A percentile compares a stretch with the other conserved stretches of the same genome.
These are phyloP conservation scores for Heteronetta atricapilla DNA, from an alignment of 2,113 vertebrate genomes.

Conservation along the genomic window DNA sequence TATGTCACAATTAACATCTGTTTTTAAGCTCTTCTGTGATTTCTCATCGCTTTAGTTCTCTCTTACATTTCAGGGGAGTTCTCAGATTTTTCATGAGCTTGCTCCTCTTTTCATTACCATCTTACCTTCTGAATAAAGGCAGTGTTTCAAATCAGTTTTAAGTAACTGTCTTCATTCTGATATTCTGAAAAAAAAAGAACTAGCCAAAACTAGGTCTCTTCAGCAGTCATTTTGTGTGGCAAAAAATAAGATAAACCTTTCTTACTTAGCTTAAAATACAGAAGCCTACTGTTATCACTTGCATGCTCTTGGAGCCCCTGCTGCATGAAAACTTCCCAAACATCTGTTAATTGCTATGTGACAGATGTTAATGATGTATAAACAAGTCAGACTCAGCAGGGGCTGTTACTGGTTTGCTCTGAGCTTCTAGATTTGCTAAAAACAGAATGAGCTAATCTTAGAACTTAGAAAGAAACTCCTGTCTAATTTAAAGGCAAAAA, in stretches of 20 bases:
- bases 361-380: slow-evolving; percentile 59
- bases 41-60: neutral
- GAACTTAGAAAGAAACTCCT: slow-evolving; percentile 21
- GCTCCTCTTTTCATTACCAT: neutral
- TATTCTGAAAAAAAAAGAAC: neutral
- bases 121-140: neutral
- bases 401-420: slow-evolving; percentile 23
- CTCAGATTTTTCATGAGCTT: neutral
- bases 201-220: neutral
- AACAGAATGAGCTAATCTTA: slow-evolving; percentile 37
- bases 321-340: slow-evolving; percentile 40
- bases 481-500: slow-evolving; percentile 23
- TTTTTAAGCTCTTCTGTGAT: neutral
- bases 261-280: neutral
- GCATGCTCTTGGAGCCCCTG: neutral
- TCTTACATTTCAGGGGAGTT: neutral
- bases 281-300: slow-evolving; percentile 14
- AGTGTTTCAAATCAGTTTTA: neutral
- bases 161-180: neutral
- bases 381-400: slow-evolving; percentile 43
- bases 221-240: neutral
- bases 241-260: slow-evolving; percentile 15
- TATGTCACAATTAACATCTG: neutral
- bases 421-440: slow-evolving; percentile 21
- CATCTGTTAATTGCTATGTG: slow-evolving; percentile 62